Evolutionary conservation across 2,113 vertebrate species (phyloP), one percentile per base, ranked within the genome.

Genomic region (Montifringilla adamsi): DNA sequence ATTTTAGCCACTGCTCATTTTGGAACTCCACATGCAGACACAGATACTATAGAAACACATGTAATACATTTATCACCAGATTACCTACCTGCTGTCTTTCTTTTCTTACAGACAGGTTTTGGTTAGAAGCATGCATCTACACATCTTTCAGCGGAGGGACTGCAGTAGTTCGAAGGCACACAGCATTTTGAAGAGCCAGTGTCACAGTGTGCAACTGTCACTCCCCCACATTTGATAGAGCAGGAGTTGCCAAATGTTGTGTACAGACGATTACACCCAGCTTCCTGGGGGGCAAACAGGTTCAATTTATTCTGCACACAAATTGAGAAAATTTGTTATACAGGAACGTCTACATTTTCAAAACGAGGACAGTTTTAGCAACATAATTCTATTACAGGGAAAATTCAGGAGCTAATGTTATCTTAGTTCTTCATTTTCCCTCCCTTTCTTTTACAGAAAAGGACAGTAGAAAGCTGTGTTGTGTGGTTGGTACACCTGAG

Each of bases 221-320:
- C 47, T 77, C 49, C 13, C 23, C 90, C 46, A 43, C 8, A 53
- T 44, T 77, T 4, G 1, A 41, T 15, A 84, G 19, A 68, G 28
- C 17, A 64, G 31, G 50, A 92, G 92, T 56, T 85, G 55, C 55
- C 73, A 89, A 46, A 69, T 63, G 87, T 91, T 89, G 43, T 50
- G 21, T 72, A 62, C 16, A 44, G 53, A 76, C 6, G 1, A 74
- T 86, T 87, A 67, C 26, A 58, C 52, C 47, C 23, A 55, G 31
- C 39, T 84, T 94, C 69, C 69, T 50, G 16, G 20, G 23, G 22
- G 26, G 26, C 23, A 87, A 96, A 91, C 27, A 87, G 43, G 73
- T 41, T 87, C 68, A 84, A 81, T 77, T 92, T 94, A 89, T 92
- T 89, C 69, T 93, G 56, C 37, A 81, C 41, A 50, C 26, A 94